Base-by-base conservation (phyloP, 2,797 vertebrate species). In the Loriculus beryllinus region DNA sequence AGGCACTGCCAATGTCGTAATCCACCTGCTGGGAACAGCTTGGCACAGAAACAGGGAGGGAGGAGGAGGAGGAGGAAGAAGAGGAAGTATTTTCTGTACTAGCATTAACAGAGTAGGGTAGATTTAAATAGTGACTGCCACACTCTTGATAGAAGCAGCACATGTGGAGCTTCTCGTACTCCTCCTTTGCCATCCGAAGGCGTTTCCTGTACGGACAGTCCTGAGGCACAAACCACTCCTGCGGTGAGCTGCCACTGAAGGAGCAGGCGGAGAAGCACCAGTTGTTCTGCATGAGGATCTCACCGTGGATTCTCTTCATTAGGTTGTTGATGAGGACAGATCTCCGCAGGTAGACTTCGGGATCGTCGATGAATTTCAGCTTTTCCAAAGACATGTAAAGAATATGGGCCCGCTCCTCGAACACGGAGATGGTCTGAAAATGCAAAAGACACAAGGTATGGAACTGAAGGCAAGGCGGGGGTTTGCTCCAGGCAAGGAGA, bases 251-350 rank as follows among this genome's bases (percentile, higher is more conserved):
- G 52, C 97, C 96, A 1, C 90, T 60, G 49, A 98, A 96, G 21
- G 98, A 97, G 79, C 98, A 98, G 85, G 98, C 77, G 0, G 99
- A 98, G 84, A 99, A 98, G 90, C 99, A 99, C 99, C 99, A 99
- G 95, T 98, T 99, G 95, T 98, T 99, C 97, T 99, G 99, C 96
- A 99, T 98, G 90, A 99, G 96, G 86, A 99, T 99, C 92, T 99
- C 99, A 2, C 99, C 98, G 0, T 99, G 98, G 93, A 99, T 98
- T 82, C 99, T 98, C 23, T 99, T 98, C 93, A 99, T 98, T 57
- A 99, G 98, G 82, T 99, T 99, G 97, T 99, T 99, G 40, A 99
- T 99, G 14, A 99, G 99, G 84, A 99, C 99, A 0, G 99, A 99
- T 92, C 99, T 98, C 9, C 99, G 98, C 72, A 99, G 98, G 95